These are phyloP conservation scores for Radopholus similis DNA, from an alignment of 1,140 invertebrate species.

Conservation along the genomic window DNA sequence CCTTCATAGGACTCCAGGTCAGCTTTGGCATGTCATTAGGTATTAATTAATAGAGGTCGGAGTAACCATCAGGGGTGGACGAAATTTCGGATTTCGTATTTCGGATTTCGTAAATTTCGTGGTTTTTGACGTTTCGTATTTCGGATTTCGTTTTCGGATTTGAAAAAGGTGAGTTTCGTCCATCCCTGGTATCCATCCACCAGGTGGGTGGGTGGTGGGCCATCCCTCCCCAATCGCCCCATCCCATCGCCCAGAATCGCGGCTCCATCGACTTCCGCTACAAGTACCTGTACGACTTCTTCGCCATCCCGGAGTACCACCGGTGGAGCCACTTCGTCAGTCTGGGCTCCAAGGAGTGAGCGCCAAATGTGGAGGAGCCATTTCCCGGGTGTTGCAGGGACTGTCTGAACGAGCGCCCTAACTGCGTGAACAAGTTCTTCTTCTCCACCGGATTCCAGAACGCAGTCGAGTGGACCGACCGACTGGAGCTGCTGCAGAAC, in stretches of 20 bases:
- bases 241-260: slow-evolving; percentile 33
- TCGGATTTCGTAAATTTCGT: too few relatives aligned
- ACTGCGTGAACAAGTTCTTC: slow-evolving; percentile 58
- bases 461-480: slow-evolving; percentile 54
- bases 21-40: too few relatives aligned
- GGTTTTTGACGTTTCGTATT: too few relatives aligned
- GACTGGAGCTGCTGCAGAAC: slow-evolving; percentile 50
- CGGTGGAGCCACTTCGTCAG: slow-evolving; percentile 60
- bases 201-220: too few relatives aligned
- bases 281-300: slow-evolving; percentile 58
- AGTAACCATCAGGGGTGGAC: too few relatives aligned
- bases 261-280: slow-evolving; percentile 58
- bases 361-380: not conserved
- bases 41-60: too few relatives aligned
- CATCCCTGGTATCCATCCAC: not conserved
- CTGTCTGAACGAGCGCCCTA: slow-evolving; percentile 48
- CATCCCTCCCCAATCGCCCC: not conserved
- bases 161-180: slow-evolving; percentile 4
- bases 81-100: too few relatives aligned
- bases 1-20: slow-evolving; percentile 50
- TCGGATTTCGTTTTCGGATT: too few relatives aligned
- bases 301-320: slow-evolving; percentile 49
- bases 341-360: slow-evolving; percentile 47
- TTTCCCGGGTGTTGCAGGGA: slow-evolving; percentile 39
- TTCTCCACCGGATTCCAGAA: slow-evolving; percentile 60